A percentile compares a stretch with the other conserved stretches of the same genome.
Conservation (phyloP, 2,888 invertebrate genomes). For the Himalopsyche japonica region DNA sequence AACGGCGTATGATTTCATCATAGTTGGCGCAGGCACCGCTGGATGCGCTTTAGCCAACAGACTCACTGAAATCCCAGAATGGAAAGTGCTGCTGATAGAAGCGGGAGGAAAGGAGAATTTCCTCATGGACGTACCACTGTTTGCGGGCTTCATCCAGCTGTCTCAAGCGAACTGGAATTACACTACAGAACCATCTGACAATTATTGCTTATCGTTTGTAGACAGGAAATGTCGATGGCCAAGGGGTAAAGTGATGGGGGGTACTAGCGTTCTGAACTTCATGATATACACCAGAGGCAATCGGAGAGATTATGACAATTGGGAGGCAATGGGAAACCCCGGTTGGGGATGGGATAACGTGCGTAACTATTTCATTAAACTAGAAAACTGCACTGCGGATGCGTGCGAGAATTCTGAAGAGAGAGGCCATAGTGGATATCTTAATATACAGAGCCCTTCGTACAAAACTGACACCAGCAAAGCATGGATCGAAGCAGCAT, state of each 20-base stretch:
- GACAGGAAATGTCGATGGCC: constrained; percentile 62
- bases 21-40: too few species aligned
- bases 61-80: constrained; percentile 48
- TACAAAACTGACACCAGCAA: constrained; percentile 62
- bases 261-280: constrained; percentile 58
- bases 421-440: constrained; percentile 63
- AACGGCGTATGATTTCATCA: constrained; percentile 44
- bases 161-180: constrained; percentile 78
- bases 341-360: constrained; percentile 73
- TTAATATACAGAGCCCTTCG: constrained; percentile 64
- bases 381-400: constrained; percentile 64
- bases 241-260: constrained; percentile 61
- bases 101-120: constrained; percentile 67
- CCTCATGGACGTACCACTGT: constrained; percentile 72
- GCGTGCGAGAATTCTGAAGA: constrained; percentile 58
- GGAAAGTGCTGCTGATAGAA: constrained; percentile 64
- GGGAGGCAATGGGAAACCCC: constrained; percentile 60
- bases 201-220: constrained; percentile 74
- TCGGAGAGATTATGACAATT: too few species aligned
- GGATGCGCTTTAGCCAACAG: too few species aligned
- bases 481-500: constrained; percentile 65
- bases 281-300: too few species aligned
- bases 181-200: constrained; percentile 73
- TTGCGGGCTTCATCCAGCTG: constrained; percentile 73
- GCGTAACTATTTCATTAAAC: constrained; percentile 70